Percentiles rank a stretch among this genome's conserved stretches.
Evolutionary conservation across 2,888 invertebrate genomes (phyloP).

Genomic region (Andrena marginata): DNA sequence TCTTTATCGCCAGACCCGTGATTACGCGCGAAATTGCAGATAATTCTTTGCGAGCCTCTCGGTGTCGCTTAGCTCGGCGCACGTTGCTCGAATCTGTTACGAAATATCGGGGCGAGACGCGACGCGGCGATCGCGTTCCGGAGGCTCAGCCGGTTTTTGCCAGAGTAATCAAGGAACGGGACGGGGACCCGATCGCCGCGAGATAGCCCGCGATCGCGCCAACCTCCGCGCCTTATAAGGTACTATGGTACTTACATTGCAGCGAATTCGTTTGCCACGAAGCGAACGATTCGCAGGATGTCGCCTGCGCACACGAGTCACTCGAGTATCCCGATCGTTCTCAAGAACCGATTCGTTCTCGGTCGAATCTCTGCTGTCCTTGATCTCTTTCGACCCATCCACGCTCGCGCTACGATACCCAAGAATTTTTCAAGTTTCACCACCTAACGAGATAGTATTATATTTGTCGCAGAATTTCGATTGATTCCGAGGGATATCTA

Average conservation of each 20-base stretch:
- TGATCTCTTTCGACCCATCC: background rate
- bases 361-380: background rate
- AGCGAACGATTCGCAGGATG: background rate
- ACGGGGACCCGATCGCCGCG: constrained; percentile 2
- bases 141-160: constrained; percentile 7
- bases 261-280: constrained; percentile 1
- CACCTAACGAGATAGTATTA: too few relatives aligned
- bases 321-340: background rate
- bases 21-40: too few relatives aligned
- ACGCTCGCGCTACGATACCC: background rate
- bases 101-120: constrained; percentile 17
- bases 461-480: too few relatives aligned
- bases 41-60: too few relatives aligned
- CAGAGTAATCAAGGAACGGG: background rate
- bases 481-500: too few relatives aligned
- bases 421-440: too few relatives aligned
- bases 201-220: constrained; percentile 14
- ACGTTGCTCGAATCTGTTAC: background rate
- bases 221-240: constrained; percentile 41
- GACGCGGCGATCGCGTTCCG: too few relatives aligned
- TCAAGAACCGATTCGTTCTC: background rate
- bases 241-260: background rate
- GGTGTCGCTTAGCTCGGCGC: too few relatives aligned
- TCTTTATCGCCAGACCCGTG: too few relatives aligned
- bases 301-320: background rate